These are phyloP conservation scores for Calephelis nemesis DNA, from an alignment of 1,140 invertebrate genomes.

Conservation along the genomic window DNA sequence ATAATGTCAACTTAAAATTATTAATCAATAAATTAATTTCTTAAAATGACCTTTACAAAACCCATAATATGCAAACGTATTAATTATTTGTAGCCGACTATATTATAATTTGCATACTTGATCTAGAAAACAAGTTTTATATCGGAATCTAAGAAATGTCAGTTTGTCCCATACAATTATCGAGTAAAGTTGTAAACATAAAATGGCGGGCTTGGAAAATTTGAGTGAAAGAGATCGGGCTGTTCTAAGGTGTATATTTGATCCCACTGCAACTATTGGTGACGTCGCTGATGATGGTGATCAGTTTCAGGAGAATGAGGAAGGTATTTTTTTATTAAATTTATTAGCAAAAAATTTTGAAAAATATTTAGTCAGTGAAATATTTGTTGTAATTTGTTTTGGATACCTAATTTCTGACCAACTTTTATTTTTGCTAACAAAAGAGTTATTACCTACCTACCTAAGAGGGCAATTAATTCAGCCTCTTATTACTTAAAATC, in stretches of 20 bases:
- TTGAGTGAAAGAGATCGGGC: constrained; percentile 78
- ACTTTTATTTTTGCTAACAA: too few relatives aligned
- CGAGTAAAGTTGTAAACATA: not conserved
- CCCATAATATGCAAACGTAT: not conserved
- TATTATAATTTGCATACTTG: constrained; percentile 26
- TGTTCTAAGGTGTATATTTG: constrained; percentile 78
- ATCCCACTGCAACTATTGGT: constrained; percentile 77
- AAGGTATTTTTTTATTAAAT: constrained; percentile 36
- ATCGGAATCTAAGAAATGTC: not conserved
- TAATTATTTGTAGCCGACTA: constrained; percentile 1
- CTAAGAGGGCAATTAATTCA: too few relatives aligned
- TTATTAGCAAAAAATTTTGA: not conserved
- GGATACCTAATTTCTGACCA: too few relatives aligned
- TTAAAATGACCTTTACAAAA: too few relatives aligned
- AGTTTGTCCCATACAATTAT: not conserved
- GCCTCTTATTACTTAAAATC: too few relatives aligned
- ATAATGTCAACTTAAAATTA: too few relatives aligned
- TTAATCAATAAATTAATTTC: too few relatives aligned
- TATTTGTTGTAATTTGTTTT: too few relatives aligned
- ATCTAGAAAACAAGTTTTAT: constrained; percentile 2
- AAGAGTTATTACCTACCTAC: too few relatives aligned
- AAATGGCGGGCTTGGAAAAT: constrained; percentile 53
- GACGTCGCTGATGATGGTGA: constrained; percentile 67
- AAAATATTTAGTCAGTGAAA: too few relatives aligned
- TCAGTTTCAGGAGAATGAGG: constrained; percentile 47